Base-by-base conservation (phyloP, 2,797 vertebrate genomes). In the Eurystomus glaucurus region DNA sequence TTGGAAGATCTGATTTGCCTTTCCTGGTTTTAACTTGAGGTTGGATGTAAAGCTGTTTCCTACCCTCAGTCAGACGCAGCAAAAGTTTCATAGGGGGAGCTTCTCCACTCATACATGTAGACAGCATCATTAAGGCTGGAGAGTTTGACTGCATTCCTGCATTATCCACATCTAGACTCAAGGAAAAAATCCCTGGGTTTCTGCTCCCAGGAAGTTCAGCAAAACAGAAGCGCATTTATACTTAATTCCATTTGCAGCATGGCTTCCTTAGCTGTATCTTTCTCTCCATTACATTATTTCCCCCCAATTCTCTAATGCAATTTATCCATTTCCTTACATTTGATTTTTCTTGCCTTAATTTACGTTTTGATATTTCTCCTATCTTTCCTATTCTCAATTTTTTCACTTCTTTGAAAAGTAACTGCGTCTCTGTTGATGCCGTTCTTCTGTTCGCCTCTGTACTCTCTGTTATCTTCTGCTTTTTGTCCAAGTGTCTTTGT, bases 71-170 rank as follows among this genome's bases (percentile, higher is more conserved):
- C 45, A 71, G 55, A n/a, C 51, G 15, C 72, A 77, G 16, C 7
- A 39, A 46, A 33, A 51, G 11, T 60, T 70, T 45, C 37, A 33
- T 1, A 46, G n/a, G 39, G 35, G 55, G 58, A 66, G 9, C 18
- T 86, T 84, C 33, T 68, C 1, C 65, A 19, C 14, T 83, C 6
- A 5, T 48, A 4, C 6, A 10, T 0, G 0, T 1, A 69, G 54
- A 45, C 11, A 57, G 55, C 25, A 2, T 45, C 9, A 17, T 71
- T 81, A 22, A 60, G 41, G 18, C 37, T 83, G 60, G 52, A 58
- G 64, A 85, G 54, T 77, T 83, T 16, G 23, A 33, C 28, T 80
- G 31, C 7, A 10, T 70, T 39, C 50, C 60, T 77, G 5, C 72
- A 21, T 83, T 72, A 17, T 25, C 8, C 26, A 61, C 17, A 37